These are phyloP conservation scores for Sminthurides aquaticus DNA, from an alignment of 2,888 invertebrate genomes.

Conservation along the genomic window DNA sequence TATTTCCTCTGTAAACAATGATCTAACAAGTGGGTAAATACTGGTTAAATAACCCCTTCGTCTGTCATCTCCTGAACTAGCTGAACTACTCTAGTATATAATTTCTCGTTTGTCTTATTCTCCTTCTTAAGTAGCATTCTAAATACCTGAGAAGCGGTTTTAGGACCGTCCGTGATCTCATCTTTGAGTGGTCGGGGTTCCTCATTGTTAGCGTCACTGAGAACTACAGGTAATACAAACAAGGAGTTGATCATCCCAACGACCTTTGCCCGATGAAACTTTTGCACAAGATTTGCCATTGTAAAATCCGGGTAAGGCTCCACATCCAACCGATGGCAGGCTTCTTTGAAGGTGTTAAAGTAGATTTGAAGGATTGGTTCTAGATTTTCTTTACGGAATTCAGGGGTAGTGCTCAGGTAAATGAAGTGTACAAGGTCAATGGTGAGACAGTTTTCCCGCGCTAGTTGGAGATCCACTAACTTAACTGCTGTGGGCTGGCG, in stretches of 20 bases:
- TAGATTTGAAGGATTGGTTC: slow-evolving; percentile 11
- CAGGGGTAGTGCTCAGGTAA: slow-evolving; percentile 22
- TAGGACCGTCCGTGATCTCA: background rate
- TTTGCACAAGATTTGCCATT: slow-evolving; percentile 4
- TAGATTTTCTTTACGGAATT: slow-evolving; percentile 15
- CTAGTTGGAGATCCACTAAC: slow-evolving; percentile 21
- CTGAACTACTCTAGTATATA: slow-evolving; percentile 14
- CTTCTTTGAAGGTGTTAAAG: slow-evolving; percentile 9
- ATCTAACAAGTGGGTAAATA: too few species aligned
- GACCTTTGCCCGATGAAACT: slow-evolving; percentile 18
- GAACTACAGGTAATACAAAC: slow-evolving; percentile 17
- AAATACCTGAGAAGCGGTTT: slow-evolving; percentile 12
- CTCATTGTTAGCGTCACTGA: slow-evolving; percentile 10
- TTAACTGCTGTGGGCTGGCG: slow-evolving; percentile 16
- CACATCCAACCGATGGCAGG: slow-evolving; percentile 5
- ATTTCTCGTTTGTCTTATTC: slow-evolving; percentile 13
- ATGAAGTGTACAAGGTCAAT: slow-evolving; percentile 22
- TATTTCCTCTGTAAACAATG: too few species aligned
- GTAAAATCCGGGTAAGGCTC: slow-evolving; percentile 20
- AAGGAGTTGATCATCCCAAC: slow-evolving; percentile 18
- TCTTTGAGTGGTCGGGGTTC: background rate
- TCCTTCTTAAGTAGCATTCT: slow-evolving; percentile 3
- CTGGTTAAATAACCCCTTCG: slow-evolving; percentile 19
- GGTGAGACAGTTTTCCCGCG: slow-evolving; percentile 20
- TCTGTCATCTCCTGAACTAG: slow-evolving; percentile 20